Evolutionary conservation across 1,140 invertebrate genomes (phyloP).

Genomic region (Drosophila rhopaloa): DNA sequence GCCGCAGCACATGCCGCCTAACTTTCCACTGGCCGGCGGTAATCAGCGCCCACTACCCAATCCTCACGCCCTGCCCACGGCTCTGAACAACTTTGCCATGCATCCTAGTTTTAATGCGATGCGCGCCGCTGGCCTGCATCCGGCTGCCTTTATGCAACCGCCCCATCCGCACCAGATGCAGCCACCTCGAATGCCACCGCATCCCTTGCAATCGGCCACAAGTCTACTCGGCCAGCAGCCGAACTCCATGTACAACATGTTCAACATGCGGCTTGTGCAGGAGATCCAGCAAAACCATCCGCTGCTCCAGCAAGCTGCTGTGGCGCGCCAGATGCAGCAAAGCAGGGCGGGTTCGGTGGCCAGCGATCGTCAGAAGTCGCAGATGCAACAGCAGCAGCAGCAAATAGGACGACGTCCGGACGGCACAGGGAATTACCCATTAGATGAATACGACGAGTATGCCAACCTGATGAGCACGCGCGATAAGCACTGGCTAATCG

Average conservation of each 20-base stretch:
- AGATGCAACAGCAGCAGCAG: constrained; percentile 52
- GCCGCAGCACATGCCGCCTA: constrained; percentile 72
- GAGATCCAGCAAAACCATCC: constrained; percentile 87
- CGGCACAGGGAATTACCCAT: constrained; percentile 73
- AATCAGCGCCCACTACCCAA: constrained; percentile 82
- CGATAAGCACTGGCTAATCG: constrained; percentile 97
- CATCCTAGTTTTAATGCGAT: constrained; percentile 84
- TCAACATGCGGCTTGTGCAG: constrained; percentile 85
- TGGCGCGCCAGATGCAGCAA: constrained; percentile 65
- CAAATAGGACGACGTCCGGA: constrained; percentile 54
- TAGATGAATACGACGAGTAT: constrained; percentile 89
- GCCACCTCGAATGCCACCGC: constrained; percentile 69
- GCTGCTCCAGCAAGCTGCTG: constrained; percentile 83
- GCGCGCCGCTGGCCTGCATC: constrained; percentile 79
- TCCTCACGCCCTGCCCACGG: constrained; percentile 79
- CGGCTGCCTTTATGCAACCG: constrained; percentile 84
- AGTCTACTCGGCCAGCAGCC: constrained; percentile 68
- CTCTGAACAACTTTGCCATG: constrained; percentile 84
- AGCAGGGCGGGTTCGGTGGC: constrained; percentile 28
- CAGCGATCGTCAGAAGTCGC: constrained; percentile 49
- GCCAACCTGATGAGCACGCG: constrained; percentile 94
- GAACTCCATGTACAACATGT: constrained; percentile 82
- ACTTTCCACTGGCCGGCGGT: constrained; percentile 55
- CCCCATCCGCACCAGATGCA: constrained; percentile 55
- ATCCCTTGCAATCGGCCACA: constrained; percentile 41